Conservation (phyloP, 2,113 vertebrate species). For the Festucalex cinctus region DNA sequence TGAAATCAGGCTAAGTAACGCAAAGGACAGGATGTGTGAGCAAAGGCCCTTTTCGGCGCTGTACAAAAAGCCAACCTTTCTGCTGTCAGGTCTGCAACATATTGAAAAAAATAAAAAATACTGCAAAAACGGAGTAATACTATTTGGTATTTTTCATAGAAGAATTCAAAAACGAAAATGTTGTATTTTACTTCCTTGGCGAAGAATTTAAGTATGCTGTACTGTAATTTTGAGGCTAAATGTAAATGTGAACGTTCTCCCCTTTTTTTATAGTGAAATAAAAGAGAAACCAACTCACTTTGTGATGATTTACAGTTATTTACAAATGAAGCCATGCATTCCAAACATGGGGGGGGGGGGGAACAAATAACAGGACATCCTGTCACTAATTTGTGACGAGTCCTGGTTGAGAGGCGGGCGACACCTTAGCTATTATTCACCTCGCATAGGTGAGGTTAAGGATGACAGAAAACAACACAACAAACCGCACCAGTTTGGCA, state of each 20-base stretch:
- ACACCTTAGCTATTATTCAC: no score
- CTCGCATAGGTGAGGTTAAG: no score
- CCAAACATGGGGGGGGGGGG: not conserved
- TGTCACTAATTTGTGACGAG: no score
- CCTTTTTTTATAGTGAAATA: constrained; percentile 69
- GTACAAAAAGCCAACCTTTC: constrained; percentile 57
- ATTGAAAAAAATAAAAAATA: constrained; percentile 62
- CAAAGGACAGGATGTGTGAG: constrained; percentile 43
- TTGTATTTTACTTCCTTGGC: constrained; percentile 74
- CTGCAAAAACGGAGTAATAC: constrained; percentile 72
- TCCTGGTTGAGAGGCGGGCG: no score
- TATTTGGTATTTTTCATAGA: constrained; percentile 81
- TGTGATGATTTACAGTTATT: constrained; percentile 12
- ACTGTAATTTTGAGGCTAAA: constrained; percentile 73
- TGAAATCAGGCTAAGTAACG: constrained; percentile 57
- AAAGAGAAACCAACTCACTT: constrained; percentile 69
- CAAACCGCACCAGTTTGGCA: no score
- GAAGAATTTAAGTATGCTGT: constrained; percentile 73
- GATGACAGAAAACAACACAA: no score
- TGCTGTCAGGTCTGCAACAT: constrained; percentile 68
- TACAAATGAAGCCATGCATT: not conserved
- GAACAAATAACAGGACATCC: no score
- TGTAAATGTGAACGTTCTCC: constrained; percentile 72
- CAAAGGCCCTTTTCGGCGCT: constrained; percentile 35
- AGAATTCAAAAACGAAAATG: constrained; percentile 68